These are phyloP conservation scores for Solenopsis invicta DNA, from an alignment of 1,140 invertebrate species.

Conservation along the genomic window DNA sequence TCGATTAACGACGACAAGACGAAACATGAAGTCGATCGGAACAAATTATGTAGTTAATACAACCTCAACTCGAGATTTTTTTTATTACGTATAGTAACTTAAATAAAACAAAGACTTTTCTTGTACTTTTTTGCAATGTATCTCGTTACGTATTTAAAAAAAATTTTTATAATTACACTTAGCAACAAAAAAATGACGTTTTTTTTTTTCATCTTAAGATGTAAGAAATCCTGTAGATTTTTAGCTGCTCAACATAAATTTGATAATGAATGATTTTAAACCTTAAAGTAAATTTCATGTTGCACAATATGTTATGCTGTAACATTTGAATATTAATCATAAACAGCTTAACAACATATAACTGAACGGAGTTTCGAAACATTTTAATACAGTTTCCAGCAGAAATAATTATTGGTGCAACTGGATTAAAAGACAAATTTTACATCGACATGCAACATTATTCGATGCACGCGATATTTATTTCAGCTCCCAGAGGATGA, in stretches of 20 bases:
- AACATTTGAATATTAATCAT: slow-evolving; percentile 2
- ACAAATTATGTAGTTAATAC: neutral
- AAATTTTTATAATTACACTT: neutral
- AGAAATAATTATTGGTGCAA: neutral
- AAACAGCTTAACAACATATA: neutral
- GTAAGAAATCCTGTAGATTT: too few species aligned
- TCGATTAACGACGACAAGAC: neutral
- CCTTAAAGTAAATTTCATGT: too few species aligned
- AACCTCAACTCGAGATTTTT: neutral
- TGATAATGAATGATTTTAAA: too few species aligned
- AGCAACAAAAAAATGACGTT: too few species aligned
- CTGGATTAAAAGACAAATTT: neutral
- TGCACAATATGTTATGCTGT: neutral
- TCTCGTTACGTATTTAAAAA: neutral
- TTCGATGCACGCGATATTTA: neutral
- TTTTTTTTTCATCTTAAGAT: too few species aligned
- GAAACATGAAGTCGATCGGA: neutral
- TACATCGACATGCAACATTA: neutral
- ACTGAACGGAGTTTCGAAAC: neutral
- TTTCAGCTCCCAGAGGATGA: neutral
- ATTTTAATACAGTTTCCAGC: neutral
- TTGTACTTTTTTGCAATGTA: neutral
- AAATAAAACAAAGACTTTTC: neutral
- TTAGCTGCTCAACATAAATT: too few species aligned
- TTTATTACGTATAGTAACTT: neutral